Conservation (phyloP, 2,888 invertebrate species). For the Asteroscopus sphinx region DNA sequence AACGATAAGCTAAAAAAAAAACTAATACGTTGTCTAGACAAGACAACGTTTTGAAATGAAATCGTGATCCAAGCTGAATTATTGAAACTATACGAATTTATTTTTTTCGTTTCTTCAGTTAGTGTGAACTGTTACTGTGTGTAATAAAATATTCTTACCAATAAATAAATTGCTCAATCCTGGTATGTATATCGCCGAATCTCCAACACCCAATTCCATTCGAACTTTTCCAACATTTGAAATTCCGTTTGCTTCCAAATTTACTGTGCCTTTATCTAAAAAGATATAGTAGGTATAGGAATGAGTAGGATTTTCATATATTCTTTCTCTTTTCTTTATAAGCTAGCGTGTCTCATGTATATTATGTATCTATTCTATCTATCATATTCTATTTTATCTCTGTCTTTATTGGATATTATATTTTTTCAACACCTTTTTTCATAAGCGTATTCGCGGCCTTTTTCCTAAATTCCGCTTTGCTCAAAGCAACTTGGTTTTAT, state of each 20-base stretch:
- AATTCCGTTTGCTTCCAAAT: slow-evolving; percentile 76
- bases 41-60: neutral
- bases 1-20: too few species aligned
- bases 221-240: slow-evolving; percentile 79
- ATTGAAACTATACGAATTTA: neutral
- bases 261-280: slow-evolving; percentile 74
- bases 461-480: neutral
- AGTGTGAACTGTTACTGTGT: neutral
- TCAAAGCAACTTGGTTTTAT: neutral
- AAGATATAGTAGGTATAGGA: slow-evolving; percentile 30
- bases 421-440: neutral
- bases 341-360: slow-evolving; percentile 8
- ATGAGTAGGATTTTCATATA: slow-evolving; percentile 13
- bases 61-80: slow-evolving; percentile 2
- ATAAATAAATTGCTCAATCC: slow-evolving; percentile 71
- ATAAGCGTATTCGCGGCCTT: neutral
- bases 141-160: slow-evolving; percentile 64
- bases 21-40: neutral
- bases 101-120: neutral
- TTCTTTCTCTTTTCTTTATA: slow-evolving; percentile 1
- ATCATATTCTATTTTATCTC: too few species aligned
- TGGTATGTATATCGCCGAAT: slow-evolving; percentile 70
- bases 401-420: slow-evolving; percentile 1
- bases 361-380: too few species aligned
- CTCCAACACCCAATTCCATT: slow-evolving; percentile 68